Base-by-base conservation (phyloP, 2,113 vertebrate genomes). In the Melanostigma gelatinosum region DNA sequence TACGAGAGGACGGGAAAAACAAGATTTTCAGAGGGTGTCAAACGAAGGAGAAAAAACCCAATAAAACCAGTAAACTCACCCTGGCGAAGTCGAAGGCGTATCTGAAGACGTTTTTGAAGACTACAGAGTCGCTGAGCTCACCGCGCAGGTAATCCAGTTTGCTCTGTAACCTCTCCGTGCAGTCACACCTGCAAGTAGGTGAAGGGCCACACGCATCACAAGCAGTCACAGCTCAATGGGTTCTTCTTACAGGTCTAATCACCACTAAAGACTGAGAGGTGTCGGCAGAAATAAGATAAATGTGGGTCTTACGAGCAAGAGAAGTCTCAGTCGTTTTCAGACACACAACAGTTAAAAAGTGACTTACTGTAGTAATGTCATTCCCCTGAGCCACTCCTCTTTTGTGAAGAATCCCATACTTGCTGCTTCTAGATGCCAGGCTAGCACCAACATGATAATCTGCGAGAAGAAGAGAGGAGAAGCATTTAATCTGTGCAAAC, bases 371-470 rank as follows among this genome's bases (percentile, higher is more conserved):
- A 99, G 90, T 87, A 95, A 94, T 18, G 97, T 97, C 98, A 99
- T 99, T 93, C 98, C 98, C 89, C 97, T 97, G 91, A 98, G 93
- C 98, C 98, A 99, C 92, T 98, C 98, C 88, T 99, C 97, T 95
- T 98, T 98, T 77, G 97, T 99, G 95, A 99, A 99, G 96, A 98
- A 99, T 60, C 97, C 97, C 98, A 99, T 99, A 92, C 94, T 98
- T 91, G 96, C 96, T 91, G 98, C 97, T 94, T 97, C 97, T 92
- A 99, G 95, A 89, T 97, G 97, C 97, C 98, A 99, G 52, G 98
- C 97, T 95, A 99, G 94, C 90, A 99, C 98, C 95, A 98, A 94
- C 98, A 99, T 99, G 92, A 99, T 96, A 92, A 98, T 97, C 97
- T 99, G 89, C 1, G 72, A 57, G 24, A 75, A 77, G 57, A 18